Conservation (phyloP, 2,888 invertebrate genomes). For the Tenthredo mesomela region DNA sequence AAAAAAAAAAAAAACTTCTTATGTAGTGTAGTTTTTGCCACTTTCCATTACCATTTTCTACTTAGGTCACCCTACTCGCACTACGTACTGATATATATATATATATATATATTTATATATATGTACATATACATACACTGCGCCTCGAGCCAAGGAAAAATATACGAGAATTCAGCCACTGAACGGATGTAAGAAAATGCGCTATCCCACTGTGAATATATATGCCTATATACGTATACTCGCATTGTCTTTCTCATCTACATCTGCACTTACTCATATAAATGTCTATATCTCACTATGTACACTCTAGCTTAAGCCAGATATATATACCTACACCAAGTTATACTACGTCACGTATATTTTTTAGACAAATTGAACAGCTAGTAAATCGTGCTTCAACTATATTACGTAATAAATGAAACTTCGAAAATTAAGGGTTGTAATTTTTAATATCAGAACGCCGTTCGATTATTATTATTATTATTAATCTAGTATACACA, state of each 20-base stretch:
- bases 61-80: slow-evolving; percentile 2
- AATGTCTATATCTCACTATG: background rate
- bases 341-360: background rate
- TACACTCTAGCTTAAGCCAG: background rate
- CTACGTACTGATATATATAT: background rate
- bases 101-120: background rate
- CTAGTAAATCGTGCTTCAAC: background rate
- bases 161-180: slow-evolving; percentile 34
- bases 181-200: slow-evolving; percentile 43
- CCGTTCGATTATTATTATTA: no score
- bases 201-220: slow-evolving; percentile 19
- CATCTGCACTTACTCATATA: background rate
- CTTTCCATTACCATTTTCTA: slow-evolving; percentile 43
- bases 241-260: slow-evolving; percentile 1
- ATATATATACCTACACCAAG: background rate
- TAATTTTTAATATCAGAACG: no score
- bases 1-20: no score
- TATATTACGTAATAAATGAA: background rate
- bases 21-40: slow-evolving; percentile 4
- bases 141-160: background rate
- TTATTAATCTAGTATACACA: no score
- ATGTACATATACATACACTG: background rate
- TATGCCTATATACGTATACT: background rate
- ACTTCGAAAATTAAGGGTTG: background rate
- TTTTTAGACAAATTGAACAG: background rate